These are phyloP conservation scores for Eurypyga helias DNA, from an alignment of 2,113 vertebrate genomes.

Conservation along the genomic window DNA sequence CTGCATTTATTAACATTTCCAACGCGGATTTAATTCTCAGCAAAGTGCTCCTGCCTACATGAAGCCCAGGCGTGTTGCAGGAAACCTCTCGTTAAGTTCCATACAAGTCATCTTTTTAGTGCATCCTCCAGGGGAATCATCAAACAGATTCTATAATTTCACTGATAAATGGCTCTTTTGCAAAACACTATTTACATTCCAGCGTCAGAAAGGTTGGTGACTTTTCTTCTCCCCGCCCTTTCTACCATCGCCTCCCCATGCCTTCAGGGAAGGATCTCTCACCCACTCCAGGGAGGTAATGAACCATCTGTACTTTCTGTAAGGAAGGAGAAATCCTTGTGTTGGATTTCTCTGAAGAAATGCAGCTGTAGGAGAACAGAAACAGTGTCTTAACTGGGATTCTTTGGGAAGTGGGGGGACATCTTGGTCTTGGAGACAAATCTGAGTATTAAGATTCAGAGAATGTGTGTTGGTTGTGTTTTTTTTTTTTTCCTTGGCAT, in stretches of 20 bases:
- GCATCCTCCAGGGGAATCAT: constrained; percentile 72
- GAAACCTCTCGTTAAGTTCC: constrained; percentile 75
- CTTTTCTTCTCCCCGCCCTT: background rate
- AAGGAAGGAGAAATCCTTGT: background rate
- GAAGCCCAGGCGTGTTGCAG: constrained; percentile 49
- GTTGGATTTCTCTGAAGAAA: background rate
- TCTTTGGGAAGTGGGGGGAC: background rate
- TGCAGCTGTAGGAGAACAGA: background rate
- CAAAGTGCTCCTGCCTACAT: constrained; percentile 68
- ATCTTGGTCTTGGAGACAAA: background rate
- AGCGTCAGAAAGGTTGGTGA: constrained; percentile 20
- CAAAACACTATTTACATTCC: constrained; percentile 70
- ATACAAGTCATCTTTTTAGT: constrained; percentile 65
- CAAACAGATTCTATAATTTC: constrained; percentile 76
- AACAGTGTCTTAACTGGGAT: background rate
- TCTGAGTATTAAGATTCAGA: background rate
- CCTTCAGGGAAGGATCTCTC: background rate
- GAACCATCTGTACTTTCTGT: background rate
- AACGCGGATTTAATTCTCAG: constrained; percentile 76
- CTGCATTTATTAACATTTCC: constrained; percentile 86
- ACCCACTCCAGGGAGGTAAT: background rate
- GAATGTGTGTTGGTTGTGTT: background rate
- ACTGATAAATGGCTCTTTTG: constrained; percentile 76
- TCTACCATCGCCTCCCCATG: background rate
- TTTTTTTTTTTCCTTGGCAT: background rate